Percentiles rank a stretch among this genome's conserved stretches.
Evolutionary conservation across 2,888 invertebrate species (phyloP).

Genomic region (Caenorhabditis sp.): DNA sequence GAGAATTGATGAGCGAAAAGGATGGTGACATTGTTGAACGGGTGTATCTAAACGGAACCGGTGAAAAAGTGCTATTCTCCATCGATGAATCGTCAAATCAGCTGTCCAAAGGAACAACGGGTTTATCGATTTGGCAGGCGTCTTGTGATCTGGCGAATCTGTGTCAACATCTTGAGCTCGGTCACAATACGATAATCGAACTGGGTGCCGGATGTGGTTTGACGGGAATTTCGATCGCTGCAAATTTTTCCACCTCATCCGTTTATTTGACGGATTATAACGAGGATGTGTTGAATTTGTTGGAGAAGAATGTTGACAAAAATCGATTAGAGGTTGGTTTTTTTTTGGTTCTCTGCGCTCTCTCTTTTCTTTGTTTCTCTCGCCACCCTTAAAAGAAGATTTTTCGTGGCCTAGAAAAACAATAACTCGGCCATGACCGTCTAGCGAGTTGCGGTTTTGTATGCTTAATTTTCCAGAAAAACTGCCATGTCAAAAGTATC

Average conservation of each 20-base stretch:
- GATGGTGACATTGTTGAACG: conserved; percentile 30
- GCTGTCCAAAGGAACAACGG: conserved; percentile 63
- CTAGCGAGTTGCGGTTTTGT: no score
- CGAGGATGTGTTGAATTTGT: conserved; percentile 51
- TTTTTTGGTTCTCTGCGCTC: background rate
- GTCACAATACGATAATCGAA: conserved; percentile 45
- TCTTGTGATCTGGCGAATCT: conserved; percentile 46
- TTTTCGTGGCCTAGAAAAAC: no score
- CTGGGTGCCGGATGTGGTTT: conserved; percentile 65
- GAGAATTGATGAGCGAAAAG: conserved; percentile 21
- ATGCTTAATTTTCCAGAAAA: background rate
- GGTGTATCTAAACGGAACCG: conserved; percentile 14
- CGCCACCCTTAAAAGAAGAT: no score
- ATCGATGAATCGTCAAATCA: conserved; percentile 49
- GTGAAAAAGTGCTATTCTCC: conserved; percentile 9
- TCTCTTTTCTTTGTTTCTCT: no score
- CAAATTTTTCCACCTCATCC: conserved; percentile 12
- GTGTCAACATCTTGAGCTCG: conserved; percentile 22
- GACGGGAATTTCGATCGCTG: conserved; percentile 36
- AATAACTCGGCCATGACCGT: no score
- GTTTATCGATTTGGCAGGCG: conserved; percentile 62
- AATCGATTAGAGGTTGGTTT: conserved; percentile 13
- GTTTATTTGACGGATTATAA: conserved; percentile 56
- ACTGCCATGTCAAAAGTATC: conserved; percentile 8
- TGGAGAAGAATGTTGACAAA: conserved; percentile 45